These are phyloP conservation scores for Notolabrus celidotus DNA, from an alignment of 2,797 vertebrate species.

Conservation along the genomic window DNA sequence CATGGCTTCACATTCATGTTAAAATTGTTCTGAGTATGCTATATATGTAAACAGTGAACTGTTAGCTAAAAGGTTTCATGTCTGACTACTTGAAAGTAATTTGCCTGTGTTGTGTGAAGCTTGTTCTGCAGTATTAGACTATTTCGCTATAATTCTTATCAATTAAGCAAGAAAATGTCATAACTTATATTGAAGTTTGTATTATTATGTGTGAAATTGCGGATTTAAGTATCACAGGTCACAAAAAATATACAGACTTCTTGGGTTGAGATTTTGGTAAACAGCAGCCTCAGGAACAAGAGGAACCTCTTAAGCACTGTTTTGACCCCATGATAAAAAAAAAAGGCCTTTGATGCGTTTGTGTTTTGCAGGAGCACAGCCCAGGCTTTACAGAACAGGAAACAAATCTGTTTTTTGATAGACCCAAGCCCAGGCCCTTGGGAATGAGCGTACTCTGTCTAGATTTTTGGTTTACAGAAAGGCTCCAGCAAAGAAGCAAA, in stretches of 20 bases:
- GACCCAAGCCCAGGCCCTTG: conserved; percentile 60
- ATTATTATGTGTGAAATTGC: not conserved
- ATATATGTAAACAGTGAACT: not conserved
- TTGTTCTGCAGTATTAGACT: too few relatives aligned
- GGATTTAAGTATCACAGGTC: not conserved
- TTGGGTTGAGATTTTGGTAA: conserved; percentile 3
- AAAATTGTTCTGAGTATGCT: not conserved
- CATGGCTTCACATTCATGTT: not conserved
- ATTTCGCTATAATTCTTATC: too few relatives aligned
- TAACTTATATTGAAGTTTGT: too few relatives aligned
- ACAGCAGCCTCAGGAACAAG: conserved; percentile 23
- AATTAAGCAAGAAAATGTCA: too few relatives aligned
- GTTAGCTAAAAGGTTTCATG: not conserved
- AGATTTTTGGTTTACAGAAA: conserved; percentile 60
- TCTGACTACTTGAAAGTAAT: too few relatives aligned
- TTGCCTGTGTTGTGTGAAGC: too few relatives aligned
- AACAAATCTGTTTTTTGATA: conserved; percentile 58
- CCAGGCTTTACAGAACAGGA: conserved; percentile 57
- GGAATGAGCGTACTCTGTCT: conserved; percentile 55
- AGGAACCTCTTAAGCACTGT: conserved; percentile 45
- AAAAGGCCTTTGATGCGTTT: conserved; percentile 79
- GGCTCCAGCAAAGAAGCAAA: conserved; percentile 60
- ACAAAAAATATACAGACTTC: not conserved
- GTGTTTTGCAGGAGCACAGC: conserved; percentile 66
- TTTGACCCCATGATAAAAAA: conserved; percentile 59